Evolutionary conservation across 2,113 vertebrate species (phyloP).

Genomic region (Crotalus helleri): DNA sequence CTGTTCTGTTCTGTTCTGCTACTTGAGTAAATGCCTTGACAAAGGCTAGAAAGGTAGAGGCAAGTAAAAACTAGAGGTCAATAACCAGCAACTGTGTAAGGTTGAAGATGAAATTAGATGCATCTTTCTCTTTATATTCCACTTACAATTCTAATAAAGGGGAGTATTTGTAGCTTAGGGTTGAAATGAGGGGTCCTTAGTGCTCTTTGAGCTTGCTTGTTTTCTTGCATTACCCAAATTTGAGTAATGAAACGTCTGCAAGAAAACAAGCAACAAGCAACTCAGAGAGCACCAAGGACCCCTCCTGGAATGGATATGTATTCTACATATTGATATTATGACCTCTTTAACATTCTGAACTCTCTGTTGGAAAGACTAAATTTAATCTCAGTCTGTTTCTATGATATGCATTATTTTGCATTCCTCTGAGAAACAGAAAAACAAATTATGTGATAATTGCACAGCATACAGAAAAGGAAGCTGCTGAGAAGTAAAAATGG

Average conservation of each 20-base stretch:
- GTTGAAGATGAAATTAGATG: slow-evolving; percentile 57
- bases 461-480: slow-evolving; percentile 26
- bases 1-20: neutral
- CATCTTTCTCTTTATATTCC: slow-evolving; percentile 27
- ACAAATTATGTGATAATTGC: slow-evolving; percentile 53
- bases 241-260: too few relatives aligned
- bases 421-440: slow-evolving; percentile 32
- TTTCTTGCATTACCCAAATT: too few relatives aligned
- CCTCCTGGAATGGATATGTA: slow-evolving; percentile 46
- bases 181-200: too few relatives aligned
- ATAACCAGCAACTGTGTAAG: slow-evolving; percentile 40
- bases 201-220: too few relatives aligned
- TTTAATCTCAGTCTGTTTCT: slow-evolving; percentile 39
- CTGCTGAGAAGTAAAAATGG: slow-evolving; percentile 30
- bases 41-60: neutral
- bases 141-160: slow-evolving; percentile 4
- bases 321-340: slow-evolving; percentile 53
- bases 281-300: too few relatives aligned
- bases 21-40: slow-evolving; percentile 7
- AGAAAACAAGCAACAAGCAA: too few relatives aligned
- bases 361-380: slow-evolving; percentile 44
- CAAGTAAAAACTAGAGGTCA: slow-evolving; percentile 39
- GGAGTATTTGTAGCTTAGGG: too few relatives aligned
- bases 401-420: slow-evolving; percentile 36
- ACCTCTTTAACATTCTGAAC: slow-evolving; percentile 54